A percentile compares a stretch with the other conserved stretches of the same genome.
Evolutionary conservation across 2,113 vertebrate species (phyloP).

Genomic region (Vulpes lagopus): DNA sequence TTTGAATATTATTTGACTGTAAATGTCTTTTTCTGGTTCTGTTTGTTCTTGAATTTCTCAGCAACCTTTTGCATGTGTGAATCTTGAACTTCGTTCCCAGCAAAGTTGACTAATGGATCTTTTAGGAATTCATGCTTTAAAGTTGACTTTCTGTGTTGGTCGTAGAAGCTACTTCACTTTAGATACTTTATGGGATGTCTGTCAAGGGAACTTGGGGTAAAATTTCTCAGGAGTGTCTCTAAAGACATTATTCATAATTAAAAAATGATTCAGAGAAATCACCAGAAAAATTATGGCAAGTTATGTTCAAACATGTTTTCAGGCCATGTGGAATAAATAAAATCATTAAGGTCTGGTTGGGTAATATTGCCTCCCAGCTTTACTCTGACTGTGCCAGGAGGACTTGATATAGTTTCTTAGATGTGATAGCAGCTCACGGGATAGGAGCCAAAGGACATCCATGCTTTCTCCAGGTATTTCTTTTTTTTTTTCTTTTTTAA

Average conservation of each 20-base stretch:
- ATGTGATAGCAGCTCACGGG: neutral
- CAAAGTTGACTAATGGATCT: constrained; percentile 82
- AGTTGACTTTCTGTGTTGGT: constrained; percentile 71
- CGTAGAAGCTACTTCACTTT: constrained; percentile 74
- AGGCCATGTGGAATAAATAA: constrained; percentile 79
- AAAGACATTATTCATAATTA: constrained; percentile 85
- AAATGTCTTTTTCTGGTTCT: constrained; percentile 60
- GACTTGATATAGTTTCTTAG: neutral
- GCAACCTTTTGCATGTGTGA: constrained; percentile 59
- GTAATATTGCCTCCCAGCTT: neutral
- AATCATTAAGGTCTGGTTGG: constrained; percentile 39
- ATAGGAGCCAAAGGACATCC: neutral
- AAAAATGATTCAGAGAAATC: constrained; percentile 82
- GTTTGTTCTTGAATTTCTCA: constrained; percentile 71
- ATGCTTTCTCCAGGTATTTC: neutral
- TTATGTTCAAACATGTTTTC: constrained; percentile 78
- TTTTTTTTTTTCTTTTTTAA: no score
- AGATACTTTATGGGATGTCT: constrained; percentile 80
- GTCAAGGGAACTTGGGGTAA: constrained; percentile 80
- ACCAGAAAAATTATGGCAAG: constrained; percentile 73
- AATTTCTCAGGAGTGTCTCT: constrained; percentile 76
- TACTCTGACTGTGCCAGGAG: neutral
- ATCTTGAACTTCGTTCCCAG: constrained; percentile 69
- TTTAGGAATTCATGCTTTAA: constrained; percentile 82
- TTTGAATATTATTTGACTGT: constrained; percentile 77